Conservation (phyloP, 2,113 vertebrate species). For the Hyla sarda region DNA sequence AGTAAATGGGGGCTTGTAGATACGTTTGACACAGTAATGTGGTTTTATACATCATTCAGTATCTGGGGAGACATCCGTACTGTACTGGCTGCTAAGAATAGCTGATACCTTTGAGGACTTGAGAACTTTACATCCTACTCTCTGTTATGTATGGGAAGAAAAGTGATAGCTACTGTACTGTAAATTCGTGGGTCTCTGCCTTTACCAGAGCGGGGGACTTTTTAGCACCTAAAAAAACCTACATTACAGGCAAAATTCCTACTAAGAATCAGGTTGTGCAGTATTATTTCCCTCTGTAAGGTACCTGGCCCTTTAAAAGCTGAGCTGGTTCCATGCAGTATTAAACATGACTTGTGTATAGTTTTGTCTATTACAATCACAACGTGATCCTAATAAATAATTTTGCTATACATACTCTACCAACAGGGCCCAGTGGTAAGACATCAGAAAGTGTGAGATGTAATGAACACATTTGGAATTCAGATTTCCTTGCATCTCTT, state of each 20-base stretch:
- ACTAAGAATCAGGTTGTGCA: background rate
- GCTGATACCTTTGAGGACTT: too few relatives aligned
- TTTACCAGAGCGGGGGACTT: background rate
- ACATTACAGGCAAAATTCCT: background rate
- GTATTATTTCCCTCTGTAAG: background rate
- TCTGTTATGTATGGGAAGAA: too few relatives aligned
- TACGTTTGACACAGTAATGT: too few relatives aligned
- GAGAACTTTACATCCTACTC: too few relatives aligned
- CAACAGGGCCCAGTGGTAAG: background rate
- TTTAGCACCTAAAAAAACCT: background rate
- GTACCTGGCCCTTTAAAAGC: background rate
- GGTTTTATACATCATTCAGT: too few relatives aligned
- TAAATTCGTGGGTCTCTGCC: background rate
- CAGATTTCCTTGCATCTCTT: slow-evolving; percentile 23
- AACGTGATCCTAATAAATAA: background rate
- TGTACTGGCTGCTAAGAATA: too few relatives aligned
- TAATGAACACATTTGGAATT: slow-evolving; percentile 55
- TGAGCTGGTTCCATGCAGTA: background rate
- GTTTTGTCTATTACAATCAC: background rate
- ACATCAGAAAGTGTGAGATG: slow-evolving; percentile 11
- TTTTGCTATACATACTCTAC: background rate
- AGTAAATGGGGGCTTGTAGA: too few relatives aligned
- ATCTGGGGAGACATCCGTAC: too few relatives aligned
- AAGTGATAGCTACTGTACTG: background rate
- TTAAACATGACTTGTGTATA: background rate